Base-by-base conservation (phyloP, 64 coral and sea anemone genomes). In the Cladopsammia gracilis region DNA sequence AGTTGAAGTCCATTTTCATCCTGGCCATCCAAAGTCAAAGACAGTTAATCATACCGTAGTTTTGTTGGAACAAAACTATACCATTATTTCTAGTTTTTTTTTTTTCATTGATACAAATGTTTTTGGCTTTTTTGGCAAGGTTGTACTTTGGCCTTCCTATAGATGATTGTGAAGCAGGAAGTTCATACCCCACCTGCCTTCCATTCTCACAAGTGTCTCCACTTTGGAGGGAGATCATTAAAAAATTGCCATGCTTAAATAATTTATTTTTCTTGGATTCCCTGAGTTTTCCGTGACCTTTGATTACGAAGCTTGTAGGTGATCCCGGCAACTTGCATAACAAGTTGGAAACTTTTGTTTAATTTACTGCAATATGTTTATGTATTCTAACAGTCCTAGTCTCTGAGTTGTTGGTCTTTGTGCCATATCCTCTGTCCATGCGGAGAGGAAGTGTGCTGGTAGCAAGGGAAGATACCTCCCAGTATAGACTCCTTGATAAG, bases 401-500 rank as follows among this genome's bases (percentile, higher is more conserved):
- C 19, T 96, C 95, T 19, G 98, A 88, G 18, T 93, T 90, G 84
- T 96, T 94, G 24, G 22, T 96, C 50, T 93, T 99, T 53, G 67
- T 67, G 14, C 98, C 94, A 92, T 86, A 94, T 14, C 88, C 78
- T 79, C 92, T 96, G 88, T 99, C 98, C 16, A 96, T 64, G n/a
- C 94, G 76, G 19, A 99, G 77, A 26, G 98, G 98, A 61, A 99
- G 70, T 3, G 98, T 99, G 20, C 91, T 93, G 20, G 98, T 92
- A 0, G 98, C 96, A 2, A 99, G 70, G 16, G 98, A 99, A 10
- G 98, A 99, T 12, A 99, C 98, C 49, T 99, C 98, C 98, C 98
- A 99, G 77, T 99, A 99, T 14, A 99, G 85, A 94, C 98, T 99
- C 60, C 98, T 81, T 56, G 98, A 99, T 81, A 99, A 89, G 64